phyloP scores from a whole-genome alignment of 2,888 invertebrate genomes.

The Tromatobia lineatoria region DNA sequence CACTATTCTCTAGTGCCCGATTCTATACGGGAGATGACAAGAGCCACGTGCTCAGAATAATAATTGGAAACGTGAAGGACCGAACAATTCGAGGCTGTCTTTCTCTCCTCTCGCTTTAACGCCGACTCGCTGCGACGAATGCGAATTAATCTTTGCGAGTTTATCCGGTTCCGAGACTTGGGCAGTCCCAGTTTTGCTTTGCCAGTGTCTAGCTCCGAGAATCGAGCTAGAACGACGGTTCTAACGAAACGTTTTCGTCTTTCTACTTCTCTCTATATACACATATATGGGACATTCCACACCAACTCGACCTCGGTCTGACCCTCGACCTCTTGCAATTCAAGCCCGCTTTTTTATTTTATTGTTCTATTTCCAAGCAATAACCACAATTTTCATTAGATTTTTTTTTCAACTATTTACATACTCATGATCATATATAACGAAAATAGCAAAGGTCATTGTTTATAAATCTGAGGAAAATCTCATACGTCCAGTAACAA shows the following conservation, averaged over 20 bases:
- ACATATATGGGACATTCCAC: background rate
- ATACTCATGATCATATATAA: no score
- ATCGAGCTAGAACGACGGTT: background rate
- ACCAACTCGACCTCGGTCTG: no score
- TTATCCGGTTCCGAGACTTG: constrained; percentile 33
- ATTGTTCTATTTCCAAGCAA: no score
- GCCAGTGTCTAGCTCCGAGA: background rate
- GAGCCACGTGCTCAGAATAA: constrained; percentile 52
- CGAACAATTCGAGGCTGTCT: constrained; percentile 20
- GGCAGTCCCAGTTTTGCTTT: background rate
- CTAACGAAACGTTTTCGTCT: constrained; percentile 9
- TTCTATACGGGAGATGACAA: constrained; percentile 24
- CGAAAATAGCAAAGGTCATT: no score
- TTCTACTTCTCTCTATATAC: background rate
- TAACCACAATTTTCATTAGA: no score
- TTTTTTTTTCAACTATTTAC: no score
- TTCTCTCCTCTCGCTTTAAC: constrained; percentile 19
- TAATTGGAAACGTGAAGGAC: constrained; percentile 51
- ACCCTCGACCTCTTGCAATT: no score
- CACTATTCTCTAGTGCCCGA: constrained; percentile 31
- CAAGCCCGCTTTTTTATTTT: no score
- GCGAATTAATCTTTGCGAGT: constrained; percentile 55
- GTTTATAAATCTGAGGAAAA: no score
- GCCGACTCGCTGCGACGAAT: constrained; percentile 45
- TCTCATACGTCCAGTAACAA: no score